These are phyloP conservation scores for Drosophila bunnanda DNA, from an alignment of 2,888 invertebrate species.

Conservation along the genomic window DNA sequence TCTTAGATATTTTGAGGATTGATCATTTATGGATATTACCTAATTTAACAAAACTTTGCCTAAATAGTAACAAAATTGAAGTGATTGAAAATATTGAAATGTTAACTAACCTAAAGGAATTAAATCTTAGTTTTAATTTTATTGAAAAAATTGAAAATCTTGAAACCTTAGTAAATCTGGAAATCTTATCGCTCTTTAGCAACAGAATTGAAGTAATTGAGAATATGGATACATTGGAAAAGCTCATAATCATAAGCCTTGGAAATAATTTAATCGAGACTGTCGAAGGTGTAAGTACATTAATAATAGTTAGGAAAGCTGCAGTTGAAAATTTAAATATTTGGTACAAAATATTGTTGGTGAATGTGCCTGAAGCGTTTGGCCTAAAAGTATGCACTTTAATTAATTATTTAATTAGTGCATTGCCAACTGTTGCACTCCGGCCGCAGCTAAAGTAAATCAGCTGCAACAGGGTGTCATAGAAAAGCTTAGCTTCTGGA, in stretches of 20 bases:
- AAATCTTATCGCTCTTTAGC: constrained; percentile 91
- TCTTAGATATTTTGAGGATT: constrained; percentile 91
- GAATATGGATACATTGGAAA: constrained; percentile 89
- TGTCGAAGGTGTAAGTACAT: constrained; percentile 88
- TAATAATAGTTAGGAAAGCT: neutral
- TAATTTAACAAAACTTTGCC: constrained; percentile 90
- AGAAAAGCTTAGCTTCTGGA: too few relatives aligned
- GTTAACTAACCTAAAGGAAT: constrained; percentile 89
- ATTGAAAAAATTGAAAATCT: constrained; percentile 93
- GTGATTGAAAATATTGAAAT: constrained; percentile 92
- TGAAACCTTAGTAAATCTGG: constrained; percentile 89
- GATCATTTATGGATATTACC: constrained; percentile 94
- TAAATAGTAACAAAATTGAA: constrained; percentile 94
- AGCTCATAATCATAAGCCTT: constrained; percentile 92
- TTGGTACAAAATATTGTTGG: too few relatives aligned
- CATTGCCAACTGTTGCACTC: too few relatives aligned
- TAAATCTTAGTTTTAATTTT: constrained; percentile 95
- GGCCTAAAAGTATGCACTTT: too few relatives aligned
- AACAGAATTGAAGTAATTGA: constrained; percentile 91
- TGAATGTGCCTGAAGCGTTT: too few relatives aligned
- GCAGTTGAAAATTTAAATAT: too few relatives aligned
- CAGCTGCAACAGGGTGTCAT: too few relatives aligned
- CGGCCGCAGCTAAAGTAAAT: too few relatives aligned
- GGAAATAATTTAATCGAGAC: constrained; percentile 91
- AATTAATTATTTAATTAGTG: too few relatives aligned